These are phyloP conservation scores for Rhinella marina DNA, from an alignment of 2,797 vertebrate genomes.

Conservation along the genomic window DNA sequence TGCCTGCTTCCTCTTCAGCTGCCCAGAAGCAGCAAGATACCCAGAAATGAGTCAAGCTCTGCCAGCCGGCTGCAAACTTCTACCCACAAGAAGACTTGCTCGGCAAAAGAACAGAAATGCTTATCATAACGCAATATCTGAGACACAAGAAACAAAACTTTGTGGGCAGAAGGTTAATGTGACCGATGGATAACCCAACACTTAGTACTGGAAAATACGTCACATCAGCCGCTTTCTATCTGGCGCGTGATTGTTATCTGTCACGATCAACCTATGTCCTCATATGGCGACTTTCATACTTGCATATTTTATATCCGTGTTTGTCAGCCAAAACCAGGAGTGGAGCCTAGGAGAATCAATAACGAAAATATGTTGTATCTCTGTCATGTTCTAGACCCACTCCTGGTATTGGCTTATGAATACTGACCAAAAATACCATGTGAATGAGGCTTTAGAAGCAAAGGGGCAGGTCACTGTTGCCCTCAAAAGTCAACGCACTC, in stretches of 20 bases:
- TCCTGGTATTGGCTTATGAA: no score
- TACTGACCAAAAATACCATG: no score
- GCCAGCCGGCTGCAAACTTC: not conserved
- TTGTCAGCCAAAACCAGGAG: not conserved
- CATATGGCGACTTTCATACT: not conserved
- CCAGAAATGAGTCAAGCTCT: conserved; percentile 43
- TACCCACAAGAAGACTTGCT: conserved; percentile 19
- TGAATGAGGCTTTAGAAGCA: no score
- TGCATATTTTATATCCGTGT: not conserved
- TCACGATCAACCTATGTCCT: not conserved
- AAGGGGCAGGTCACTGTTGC: no score
- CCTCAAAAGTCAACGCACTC: no score
- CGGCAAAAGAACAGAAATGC: not conserved
- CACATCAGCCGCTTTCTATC: not conserved
- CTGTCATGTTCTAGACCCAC: not conserved
- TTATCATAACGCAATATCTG: conserved; percentile 26
- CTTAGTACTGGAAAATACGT: not conserved
- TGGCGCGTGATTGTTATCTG: not conserved
- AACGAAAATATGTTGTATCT: not conserved
- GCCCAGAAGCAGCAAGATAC: conserved; percentile 25
- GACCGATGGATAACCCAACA: not conserved
- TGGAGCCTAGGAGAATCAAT: not conserved
- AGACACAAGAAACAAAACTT: conserved; percentile 1
- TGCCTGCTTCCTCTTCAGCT: conserved; percentile 49
- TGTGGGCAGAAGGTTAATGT: conserved; percentile 25